Percentiles rank a stretch among this genome's conserved stretches.
Evolutionary conservation across 2,113 vertebrate genomes (phyloP).

Genomic region (Gavialis gangeticus): DNA sequence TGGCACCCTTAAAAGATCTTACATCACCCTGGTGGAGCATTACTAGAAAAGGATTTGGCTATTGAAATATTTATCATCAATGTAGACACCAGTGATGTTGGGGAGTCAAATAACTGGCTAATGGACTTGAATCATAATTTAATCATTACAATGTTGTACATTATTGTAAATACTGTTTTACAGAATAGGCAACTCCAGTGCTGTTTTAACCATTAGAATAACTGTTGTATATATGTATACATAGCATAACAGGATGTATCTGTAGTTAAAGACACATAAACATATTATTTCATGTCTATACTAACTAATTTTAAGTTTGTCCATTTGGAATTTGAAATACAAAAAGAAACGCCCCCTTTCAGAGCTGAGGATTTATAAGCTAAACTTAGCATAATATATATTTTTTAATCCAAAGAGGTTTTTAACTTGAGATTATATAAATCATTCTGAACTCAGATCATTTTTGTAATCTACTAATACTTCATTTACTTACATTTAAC

Average conservation of each 20-base stretch:
- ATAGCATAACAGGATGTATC: background rate
- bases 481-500: background rate
- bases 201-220: background rate
- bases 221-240: background rate
- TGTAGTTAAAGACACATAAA: background rate
- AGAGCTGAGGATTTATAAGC: background rate
- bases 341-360: background rate
- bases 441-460: background rate
- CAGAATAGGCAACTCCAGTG: background rate
- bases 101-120: background rate
- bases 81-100: background rate
- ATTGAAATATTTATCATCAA: fast-evolving
- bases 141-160: background rate
- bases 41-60: background rate
- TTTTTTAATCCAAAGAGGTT: background rate
- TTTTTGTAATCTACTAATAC: background rate
- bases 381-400: background rate
- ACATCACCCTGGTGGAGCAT: too few relatives aligned
- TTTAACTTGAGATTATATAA: background rate
- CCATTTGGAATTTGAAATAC: background rate
- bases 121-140: background rate
- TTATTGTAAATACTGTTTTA: background rate
- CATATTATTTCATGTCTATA: background rate
- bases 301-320: background rate
- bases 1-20: too few relatives aligned